Conservation (phyloP, 2,797 vertebrate genomes). For the Myripristis murdjan region DNA sequence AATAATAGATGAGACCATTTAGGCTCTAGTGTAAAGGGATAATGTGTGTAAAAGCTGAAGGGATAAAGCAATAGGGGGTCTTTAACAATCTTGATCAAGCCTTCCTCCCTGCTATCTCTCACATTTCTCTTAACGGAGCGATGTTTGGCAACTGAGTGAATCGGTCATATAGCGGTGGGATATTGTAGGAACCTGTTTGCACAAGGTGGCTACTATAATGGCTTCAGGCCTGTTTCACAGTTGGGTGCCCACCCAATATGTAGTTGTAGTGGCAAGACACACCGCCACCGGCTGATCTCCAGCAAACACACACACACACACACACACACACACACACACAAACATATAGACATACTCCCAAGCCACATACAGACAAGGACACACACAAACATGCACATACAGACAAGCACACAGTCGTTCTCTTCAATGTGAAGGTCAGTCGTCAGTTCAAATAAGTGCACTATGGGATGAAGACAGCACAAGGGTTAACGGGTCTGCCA, state of each 20-base stretch:
- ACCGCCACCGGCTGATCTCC: neutral
- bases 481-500: constrained; percentile 2
- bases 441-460: constrained; percentile 7
- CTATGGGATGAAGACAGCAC: neutral
- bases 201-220: constrained; percentile 17
- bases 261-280: neutral
- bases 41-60: constrained; percentile 49
- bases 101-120: neutral
- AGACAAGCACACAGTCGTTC: neutral
- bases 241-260: constrained; percentile 11
- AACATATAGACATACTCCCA: neutral
- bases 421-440: constrained; percentile 25
- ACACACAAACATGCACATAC: neutral
- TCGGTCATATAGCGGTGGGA: constrained; percentile 19
- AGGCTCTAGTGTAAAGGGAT: constrained; percentile 50
- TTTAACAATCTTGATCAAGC: constrained; percentile 4
- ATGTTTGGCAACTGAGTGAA: constrained; percentile 25
- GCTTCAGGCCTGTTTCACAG: constrained; percentile 20
- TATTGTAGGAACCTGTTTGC: constrained; percentile 23
- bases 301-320: neutral
- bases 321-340: too few species aligned
- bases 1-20: constrained; percentile 59
- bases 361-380: neutral
- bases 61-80: constrained; percentile 31
- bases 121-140: neutral